Conservation (phyloP, 2,888 invertebrate genomes). For the Mesopsocus fuscifrons region DNA sequence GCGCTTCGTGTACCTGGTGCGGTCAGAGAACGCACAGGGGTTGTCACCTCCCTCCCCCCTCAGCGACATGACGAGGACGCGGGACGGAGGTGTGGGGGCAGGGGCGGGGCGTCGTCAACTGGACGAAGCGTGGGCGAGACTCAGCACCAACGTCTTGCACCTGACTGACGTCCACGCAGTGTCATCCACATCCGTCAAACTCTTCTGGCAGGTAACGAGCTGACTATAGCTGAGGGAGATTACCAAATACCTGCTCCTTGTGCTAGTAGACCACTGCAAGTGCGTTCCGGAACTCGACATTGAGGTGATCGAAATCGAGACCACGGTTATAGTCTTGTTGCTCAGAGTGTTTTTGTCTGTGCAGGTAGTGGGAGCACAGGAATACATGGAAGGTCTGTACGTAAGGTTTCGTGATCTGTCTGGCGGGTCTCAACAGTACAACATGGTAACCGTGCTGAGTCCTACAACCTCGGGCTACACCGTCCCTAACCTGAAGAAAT, state of each 20-base stretch:
- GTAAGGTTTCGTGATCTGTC: constrained; percentile 45
- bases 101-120: constrained; percentile 36
- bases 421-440: constrained; percentile 40
- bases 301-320: no score
- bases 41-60: constrained; percentile 61
- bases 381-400: constrained; percentile 48
- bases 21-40: constrained; percentile 72
- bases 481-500: constrained; percentile 60
- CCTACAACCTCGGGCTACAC: constrained; percentile 53
- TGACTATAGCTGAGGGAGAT: no score
- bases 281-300: no score
- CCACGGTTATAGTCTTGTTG: no score
- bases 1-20: constrained; percentile 66
- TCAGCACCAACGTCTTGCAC: constrained; percentile 62
- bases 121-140: constrained; percentile 53
- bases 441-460: constrained; percentile 49
- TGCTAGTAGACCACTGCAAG: no score
- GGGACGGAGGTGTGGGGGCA: constrained; percentile 39
- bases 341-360: no score
- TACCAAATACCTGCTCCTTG: no score
- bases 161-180: constrained; percentile 41
- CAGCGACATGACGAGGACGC: constrained; percentile 50
- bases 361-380: constrained; percentile 29
- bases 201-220: constrained; percentile 57
- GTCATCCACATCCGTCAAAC: constrained; percentile 55